Evolutionary conservation across 2,113 vertebrate genomes (phyloP).

Genomic region (Proterorhinus semilunaris): DNA sequence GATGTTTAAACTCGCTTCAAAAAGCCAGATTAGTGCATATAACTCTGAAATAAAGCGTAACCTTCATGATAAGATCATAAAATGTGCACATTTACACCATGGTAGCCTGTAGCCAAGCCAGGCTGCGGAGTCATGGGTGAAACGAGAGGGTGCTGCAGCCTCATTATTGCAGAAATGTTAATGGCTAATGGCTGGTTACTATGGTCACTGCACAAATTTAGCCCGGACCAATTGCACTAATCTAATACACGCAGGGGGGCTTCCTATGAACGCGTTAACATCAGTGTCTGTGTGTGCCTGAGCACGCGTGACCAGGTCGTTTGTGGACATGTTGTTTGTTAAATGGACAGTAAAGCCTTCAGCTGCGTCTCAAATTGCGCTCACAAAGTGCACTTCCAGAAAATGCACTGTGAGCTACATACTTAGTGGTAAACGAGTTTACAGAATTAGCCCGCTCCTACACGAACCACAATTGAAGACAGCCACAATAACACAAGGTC

Average conservation of each 20-base stretch:
- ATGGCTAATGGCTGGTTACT: conserved; percentile 54
- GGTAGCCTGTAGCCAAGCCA: conserved; percentile 30
- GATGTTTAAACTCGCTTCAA: too few species aligned
- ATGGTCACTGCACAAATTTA: conserved; percentile 45
- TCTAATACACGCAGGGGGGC: conserved; percentile 46
- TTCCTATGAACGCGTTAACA: conserved; percentile 31
- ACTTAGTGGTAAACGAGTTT: conserved; percentile 8
- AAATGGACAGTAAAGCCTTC: conserved; percentile 57
- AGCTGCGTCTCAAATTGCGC: neutral
- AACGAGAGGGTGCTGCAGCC: conserved; percentile 34
- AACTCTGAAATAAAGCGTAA: too few species aligned
- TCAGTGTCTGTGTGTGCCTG: conserved; percentile 28
- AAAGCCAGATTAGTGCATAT: too few species aligned
- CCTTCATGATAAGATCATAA: neutral
- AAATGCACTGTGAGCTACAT: neutral
- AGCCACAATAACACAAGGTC: neutral
- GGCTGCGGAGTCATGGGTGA: conserved; percentile 52
- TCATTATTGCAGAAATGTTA: conserved; percentile 57
- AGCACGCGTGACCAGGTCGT: conserved; percentile 34
- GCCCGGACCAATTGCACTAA: conserved; percentile 60
- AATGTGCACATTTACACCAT: conserved; percentile 1
- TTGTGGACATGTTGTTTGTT: conserved; percentile 39
- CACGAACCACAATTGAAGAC: neutral
- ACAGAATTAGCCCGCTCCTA: neutral
- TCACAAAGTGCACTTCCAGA: conserved; percentile 7